Conservation (phyloP, 2,888 invertebrate species). For the Yponomeuta cagnagella region DNA sequence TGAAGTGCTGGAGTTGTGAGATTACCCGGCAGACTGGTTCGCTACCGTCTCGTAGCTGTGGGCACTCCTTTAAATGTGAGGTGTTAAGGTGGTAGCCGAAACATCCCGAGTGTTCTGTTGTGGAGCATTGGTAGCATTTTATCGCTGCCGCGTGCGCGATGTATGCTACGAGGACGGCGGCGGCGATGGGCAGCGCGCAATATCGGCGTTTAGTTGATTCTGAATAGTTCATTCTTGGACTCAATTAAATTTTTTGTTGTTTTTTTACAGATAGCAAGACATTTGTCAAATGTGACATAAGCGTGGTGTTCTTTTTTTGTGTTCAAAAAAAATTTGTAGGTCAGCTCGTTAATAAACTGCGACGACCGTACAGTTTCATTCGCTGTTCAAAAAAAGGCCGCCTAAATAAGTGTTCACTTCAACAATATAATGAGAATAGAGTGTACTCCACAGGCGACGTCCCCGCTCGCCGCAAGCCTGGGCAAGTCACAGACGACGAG, state of each 20-base stretch:
- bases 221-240: no score
- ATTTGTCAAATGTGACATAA: no score
- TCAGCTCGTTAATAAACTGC: no score
- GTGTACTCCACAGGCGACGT: constrained; percentile 63
- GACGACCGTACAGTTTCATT: no score
- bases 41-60: constrained; percentile 18
- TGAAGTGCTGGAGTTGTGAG: constrained; percentile 50
- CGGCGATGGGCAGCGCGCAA: neutral
- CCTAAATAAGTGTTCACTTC: no score
- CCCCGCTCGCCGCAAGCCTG: constrained; percentile 50
- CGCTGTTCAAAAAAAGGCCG: no score
- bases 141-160: constrained; percentile 21
- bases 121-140: constrained; percentile 60
- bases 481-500: constrained; percentile 82
- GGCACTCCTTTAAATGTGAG: constrained; percentile 41
- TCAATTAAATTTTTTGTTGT: no score
- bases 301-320: no score
- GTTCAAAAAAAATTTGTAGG: no score
- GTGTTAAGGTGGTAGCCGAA: constrained; percentile 40
- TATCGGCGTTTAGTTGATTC: neutral
- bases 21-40: constrained; percentile 48
- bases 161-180: neutral
- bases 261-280: no score
- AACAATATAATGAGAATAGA: no score
- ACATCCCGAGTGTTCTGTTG: constrained; percentile 38